Base-by-base conservation (phyloP, 2,797 vertebrate genomes). In the Poecilia picta region DNA sequence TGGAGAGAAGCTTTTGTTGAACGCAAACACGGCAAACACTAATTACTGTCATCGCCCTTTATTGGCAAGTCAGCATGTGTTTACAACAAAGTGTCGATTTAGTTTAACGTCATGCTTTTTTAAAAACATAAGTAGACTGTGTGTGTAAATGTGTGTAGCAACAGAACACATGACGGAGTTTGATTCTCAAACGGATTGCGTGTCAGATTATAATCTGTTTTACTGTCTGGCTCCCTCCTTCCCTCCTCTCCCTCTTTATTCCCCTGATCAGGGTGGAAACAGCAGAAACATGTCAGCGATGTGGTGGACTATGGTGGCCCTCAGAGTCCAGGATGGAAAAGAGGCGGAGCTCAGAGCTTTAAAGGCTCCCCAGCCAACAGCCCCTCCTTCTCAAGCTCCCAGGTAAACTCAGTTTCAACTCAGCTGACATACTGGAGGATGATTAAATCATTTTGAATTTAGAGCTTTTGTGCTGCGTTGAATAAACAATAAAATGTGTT, bases 211-310 rank as follows among this genome's bases (percentile, higher is more conserved):
- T 57, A 73, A 87, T 91, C 87, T 84, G 75, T 77, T 66, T 87
- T 76, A 47, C 82, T 83, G 53, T 83, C 74, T 88, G 71, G 0
- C 16, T 78, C 25, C 23, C 51, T 28, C 45, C 43, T 45, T 31
- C 45, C 43, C 59, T 31, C 10, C 2, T 73, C 51, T 74, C 5
- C 53, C 84, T 74, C 20, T n/a, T 28, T 55, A 36, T 89, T 82
- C 36, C 23, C 51, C 31, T 57, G 16, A 39, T 53, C 86, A 96
- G 95, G 84, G 4, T 94, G 92, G 90, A 90, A 81, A 55, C 87
- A 89, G 74, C 88, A 93, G 80, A 91, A 94, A 64, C 97, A 97
- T 82, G 91, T 95, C 89, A 97, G 93, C 1, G 92, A 96, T 18
- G 81, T 93, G 47, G 91, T 89, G 0, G 92, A 93, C 74, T 93